Evolutionary conservation across 92 coral and sea anemone genomes (phyloP).

Genomic region (Micromussa lordhowensis): DNA sequence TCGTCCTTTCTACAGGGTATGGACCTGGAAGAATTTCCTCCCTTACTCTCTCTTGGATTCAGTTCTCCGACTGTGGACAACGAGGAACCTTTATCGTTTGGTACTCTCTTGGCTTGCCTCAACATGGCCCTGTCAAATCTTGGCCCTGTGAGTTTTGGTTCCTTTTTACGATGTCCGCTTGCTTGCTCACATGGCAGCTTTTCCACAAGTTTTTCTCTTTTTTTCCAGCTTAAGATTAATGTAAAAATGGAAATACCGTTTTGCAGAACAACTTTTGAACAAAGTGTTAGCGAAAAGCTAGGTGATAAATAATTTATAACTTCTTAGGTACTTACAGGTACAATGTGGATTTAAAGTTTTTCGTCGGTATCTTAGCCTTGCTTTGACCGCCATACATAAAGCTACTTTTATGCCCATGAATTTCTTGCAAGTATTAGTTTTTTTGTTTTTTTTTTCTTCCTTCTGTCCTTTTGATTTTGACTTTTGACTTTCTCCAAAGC

Average conservation of each 20-base stretch:
- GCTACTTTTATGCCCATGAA: not conserved
- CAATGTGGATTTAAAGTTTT: too few relatives aligned
- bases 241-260: not conserved
- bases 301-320: too few relatives aligned
- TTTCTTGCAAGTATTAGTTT: not conserved
- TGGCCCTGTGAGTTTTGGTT: slow-evolving; percentile 73
- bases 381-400: not conserved
- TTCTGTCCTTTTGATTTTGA: not conserved
- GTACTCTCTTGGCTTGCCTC: slow-evolving; percentile 91
- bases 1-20: slow-evolving; percentile 66
- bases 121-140: slow-evolving; percentile 94
- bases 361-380: too few relatives aligned
- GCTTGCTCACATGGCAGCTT: not conserved
- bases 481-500: slow-evolving; percentile 37
- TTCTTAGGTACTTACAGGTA: too few relatives aligned
- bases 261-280: not conserved
- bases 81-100: slow-evolving; percentile 91
- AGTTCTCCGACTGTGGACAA: slow-evolving; percentile 94
- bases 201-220: too few relatives aligned
- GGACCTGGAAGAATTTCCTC: slow-evolving; percentile 92
- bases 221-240: not conserved
- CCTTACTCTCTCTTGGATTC: slow-evolving; percentile 85
- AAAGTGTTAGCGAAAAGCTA: not conserved
- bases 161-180: not conserved
- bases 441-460: not conserved